Base-by-base conservation (phyloP, 2,113 vertebrate genomes). In the Ochotona curzoniae region DNA sequence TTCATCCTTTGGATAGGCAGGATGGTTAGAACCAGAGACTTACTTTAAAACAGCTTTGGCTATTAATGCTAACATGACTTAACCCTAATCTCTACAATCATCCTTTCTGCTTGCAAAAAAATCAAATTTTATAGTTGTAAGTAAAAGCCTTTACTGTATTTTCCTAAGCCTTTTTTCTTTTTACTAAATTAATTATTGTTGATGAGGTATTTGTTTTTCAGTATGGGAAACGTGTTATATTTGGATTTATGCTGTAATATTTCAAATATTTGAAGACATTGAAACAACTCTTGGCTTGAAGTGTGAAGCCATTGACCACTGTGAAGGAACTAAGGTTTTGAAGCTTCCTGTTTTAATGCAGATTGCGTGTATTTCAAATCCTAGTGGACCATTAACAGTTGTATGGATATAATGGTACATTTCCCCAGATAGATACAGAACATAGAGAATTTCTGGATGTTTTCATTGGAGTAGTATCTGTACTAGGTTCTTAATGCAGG, bases 1-100 rank as follows among this genome's bases (percentile, higher is more conserved):
- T 95, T 93, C 74, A 44, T 67, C n/a, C 49, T 38, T 63, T 87
- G 38, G 91, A 79, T 78, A 61, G 47, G 63, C n/a, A 54, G 82
- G 75, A 64, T 47, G 83, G 47, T 57, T 79, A 35, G 35, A 92
- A 71, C 83, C 38, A 93, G 75, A 93, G 49, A 79, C 67, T 74
- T 85, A 66, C 15, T 86, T 73, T 64, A 82, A 28, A 87, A 69
- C 83, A 57, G 23, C 49, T 78, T 87, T 90, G 78, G 23, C 69
- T 84, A 28, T 74, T 76, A 84, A 84, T 47, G 20, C 57, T 79
- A 28, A 23, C 82, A 1, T 94, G 54, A 91, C n/a, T 91, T 49
- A 91, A 25, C 8, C 25, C 35, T 89, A 54, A 54, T 86, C 26
- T 91, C 63, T 89, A 18, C 69, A 44, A 61, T 82, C 20, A 85